Conservation (phyloP, 2,888 invertebrate genomes). For the Trachelus stipa region DNA sequence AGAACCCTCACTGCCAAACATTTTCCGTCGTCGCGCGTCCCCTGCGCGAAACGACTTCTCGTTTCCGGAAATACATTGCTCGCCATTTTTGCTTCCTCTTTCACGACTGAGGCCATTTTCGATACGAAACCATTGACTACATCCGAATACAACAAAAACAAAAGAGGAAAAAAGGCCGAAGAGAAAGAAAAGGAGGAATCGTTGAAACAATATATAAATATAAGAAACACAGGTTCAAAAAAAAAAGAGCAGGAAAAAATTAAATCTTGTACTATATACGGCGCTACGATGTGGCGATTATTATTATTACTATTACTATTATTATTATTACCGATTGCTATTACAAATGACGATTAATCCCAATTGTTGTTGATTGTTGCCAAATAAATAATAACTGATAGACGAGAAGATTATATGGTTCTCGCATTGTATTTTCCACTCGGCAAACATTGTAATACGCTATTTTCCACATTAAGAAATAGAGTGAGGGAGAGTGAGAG, state of each 20-base stretch:
- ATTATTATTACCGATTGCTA: slow-evolving; percentile 9
- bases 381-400: slow-evolving; percentile 56
- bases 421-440: slow-evolving; percentile 55
- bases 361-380: slow-evolving; percentile 66
- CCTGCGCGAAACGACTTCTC: background rate
- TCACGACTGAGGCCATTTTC: background rate
- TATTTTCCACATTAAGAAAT: slow-evolving; percentile 53
- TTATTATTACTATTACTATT: slow-evolving; percentile 10
- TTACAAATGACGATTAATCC: slow-evolving; percentile 40
- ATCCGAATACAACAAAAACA: background rate
- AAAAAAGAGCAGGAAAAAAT: background rate
- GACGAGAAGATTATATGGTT: slow-evolving; percentile 15
- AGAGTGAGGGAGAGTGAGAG: slow-evolving; percentile 10
- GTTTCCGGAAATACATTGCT: background rate
- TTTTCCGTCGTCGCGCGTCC: slow-evolving; percentile 13
- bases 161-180: background rate
- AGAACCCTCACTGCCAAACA: slow-evolving; percentile 40
- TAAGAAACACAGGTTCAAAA: background rate
- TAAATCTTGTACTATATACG: background rate
- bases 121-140: background rate
- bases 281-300: background rate
- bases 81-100: background rate
- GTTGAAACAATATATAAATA: background rate
- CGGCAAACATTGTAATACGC: slow-evolving; percentile 53
- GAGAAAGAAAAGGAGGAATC: background rate